Evolutionary conservation across 2,113 vertebrate genomes (phyloP), one percentile per base, ranked within the genome.

Genomic region (Cephalopholis sonnerati): DNA sequence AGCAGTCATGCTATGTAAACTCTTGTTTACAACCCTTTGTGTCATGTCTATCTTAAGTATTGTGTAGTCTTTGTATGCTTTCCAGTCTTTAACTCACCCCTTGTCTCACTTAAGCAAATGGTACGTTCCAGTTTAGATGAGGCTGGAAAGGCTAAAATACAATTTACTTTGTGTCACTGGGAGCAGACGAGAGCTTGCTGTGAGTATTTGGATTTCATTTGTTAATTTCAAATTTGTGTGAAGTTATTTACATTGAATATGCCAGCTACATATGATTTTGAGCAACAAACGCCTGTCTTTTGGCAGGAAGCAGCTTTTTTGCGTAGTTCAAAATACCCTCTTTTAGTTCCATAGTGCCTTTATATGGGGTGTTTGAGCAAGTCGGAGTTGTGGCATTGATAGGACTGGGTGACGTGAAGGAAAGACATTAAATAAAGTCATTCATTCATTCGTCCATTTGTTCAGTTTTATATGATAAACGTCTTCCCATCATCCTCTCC

Each of bases 341-440:
- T 44, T 44, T 9, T 11, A 20, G 18, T 51, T 41, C 16, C 39
- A 17, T 13, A 20, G 7, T 17, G 10, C 17, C n/a, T 41, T 41
- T 41, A 29, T 18, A 27, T 39, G 41, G 22, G 25, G 29, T 0
- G 0, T 15, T 59, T 41, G 51, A 66, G 4, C 20, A 22, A 54
- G 24, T 59, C 11, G 20, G 2, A 25, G 57, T 48, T 13, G 17
- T 57, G 18, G 13, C 67, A 48, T 53, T 66, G 48, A 77, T 59
- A 4, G 74, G 54, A 73, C 9, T 22, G 20, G 25, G 39, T 50
- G 29, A 58, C 6, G 17, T 11, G 36, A 25, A 55, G 24, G 39
- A 55, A 44, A 80, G 50, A 11, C 22, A 13, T 78, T 74, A 79
- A 46, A 82, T 80, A 64, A 68, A 81, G 32, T 24, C 36, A 50